A percentile compares a stretch with the other conserved stretches of the same genome.
phyloP scores from a whole-genome alignment of 2,113 vertebrate genomes.

The Mirza zaza region DNA sequence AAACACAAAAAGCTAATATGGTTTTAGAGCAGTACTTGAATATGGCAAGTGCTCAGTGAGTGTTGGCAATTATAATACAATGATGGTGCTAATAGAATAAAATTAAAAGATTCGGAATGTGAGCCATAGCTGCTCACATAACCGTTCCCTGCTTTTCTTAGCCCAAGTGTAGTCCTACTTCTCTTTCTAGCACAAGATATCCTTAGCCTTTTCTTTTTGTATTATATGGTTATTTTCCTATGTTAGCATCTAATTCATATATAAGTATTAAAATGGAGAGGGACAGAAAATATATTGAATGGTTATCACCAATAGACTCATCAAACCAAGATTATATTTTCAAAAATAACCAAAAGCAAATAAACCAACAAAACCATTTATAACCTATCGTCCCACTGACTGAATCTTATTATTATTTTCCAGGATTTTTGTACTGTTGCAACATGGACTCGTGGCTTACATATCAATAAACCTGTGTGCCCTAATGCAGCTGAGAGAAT shows the following conservation, averaged over 20 bases:
- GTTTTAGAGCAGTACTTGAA: not conserved
- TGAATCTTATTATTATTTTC: conserved; percentile 15
- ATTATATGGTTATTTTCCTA: not conserved
- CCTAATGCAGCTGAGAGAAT: not conserved
- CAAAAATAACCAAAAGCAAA: not conserved
- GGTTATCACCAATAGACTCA: conserved; percentile 6
- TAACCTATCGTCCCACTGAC: not conserved
- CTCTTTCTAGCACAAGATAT: not conserved
- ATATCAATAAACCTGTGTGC: not conserved
- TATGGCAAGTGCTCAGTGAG: not conserved
- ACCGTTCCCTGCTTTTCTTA: not conserved
- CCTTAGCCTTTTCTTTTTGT: not conserved
- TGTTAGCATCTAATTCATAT: not conserved
- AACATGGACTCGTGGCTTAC: not conserved
- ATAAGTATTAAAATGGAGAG: conserved; percentile 21
- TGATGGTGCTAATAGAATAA: not conserved
- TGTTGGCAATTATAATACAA: not conserved
- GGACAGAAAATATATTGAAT: not conserved
- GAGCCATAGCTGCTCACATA: not conserved
- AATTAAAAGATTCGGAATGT: not conserved
- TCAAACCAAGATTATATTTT: conserved; percentile 35
- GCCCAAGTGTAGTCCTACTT: not conserved
- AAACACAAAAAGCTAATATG: not conserved
- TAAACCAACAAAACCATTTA: conserved; percentile 14
- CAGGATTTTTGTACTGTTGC: not conserved